Base-by-base conservation (phyloP, 2,888 invertebrate species). In the Sesia bembeciformis region DNA sequence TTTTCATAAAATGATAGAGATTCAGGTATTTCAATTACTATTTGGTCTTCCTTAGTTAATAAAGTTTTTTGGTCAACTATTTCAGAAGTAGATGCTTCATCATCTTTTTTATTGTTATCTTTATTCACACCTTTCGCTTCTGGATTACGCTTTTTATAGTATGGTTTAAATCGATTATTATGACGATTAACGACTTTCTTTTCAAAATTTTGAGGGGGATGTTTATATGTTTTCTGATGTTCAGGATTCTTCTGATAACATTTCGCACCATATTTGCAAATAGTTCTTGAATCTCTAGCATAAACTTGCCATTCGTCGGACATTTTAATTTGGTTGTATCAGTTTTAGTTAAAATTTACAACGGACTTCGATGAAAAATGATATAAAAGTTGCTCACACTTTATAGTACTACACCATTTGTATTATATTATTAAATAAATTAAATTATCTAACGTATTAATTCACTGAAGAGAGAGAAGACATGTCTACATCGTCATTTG, bases 171-270 rank as follows among this genome's bases (percentile, higher is more conserved):
- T 3, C 81, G 72, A 39, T 68, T 60, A 39, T 63, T 60, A 3
- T 54, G 56, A 40, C 60, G 71, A 38, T 67, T 66, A 40, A 60
- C 62, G 42, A 62, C 64, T 53, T 68, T 64, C 72, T 67, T 23
- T 59, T 74, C 70, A 74, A 52, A 52, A n/a, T 2, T 81, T 55
- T 60, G 81, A 51, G 91, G 89, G 6, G 95, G 95, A 78, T 97
- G 96, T 79, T 94, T 95, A 63, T 91, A 97, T 69, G 93, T 94
- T 56, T 91, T 83, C 55, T 90, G 90, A 84, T 97, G 97, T 0
- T 87, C 84, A 0, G 93, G 87, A 86, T 96, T 97, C 71, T 93
- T 94, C 71, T 95, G 96, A 76, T 96, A 97, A 78, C 97, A 97
- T 63, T 93, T 92, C 4, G 73, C 76, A 53, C 95, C 95, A 74